Base-by-base conservation (phyloP, 1,140 invertebrate genomes). In the Portunus trituberculatus region DNA sequence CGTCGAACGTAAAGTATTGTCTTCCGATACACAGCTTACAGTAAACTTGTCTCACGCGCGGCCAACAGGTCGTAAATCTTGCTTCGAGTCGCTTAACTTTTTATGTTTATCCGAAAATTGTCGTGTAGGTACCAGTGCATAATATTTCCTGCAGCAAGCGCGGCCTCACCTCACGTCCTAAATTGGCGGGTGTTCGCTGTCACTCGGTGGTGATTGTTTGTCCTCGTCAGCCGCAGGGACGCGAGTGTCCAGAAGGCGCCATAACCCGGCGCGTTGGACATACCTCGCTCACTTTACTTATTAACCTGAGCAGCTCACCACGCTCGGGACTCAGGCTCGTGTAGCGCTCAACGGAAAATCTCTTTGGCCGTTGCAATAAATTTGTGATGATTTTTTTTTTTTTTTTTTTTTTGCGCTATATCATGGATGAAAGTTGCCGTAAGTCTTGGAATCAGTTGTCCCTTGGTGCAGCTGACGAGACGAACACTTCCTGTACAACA, bases 161-260 rank as follows among this genome's bases (percentile, higher is more conserved):
- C 67, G 67, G 67, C 67, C 67, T 76, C 67, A 20, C 67, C 67
- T 76, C 67, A 20, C n/a, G 20, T 25, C 67, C 67, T 76, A 76
- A 91, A 91, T 91, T 91, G 89, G 89, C 32, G 46, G 89, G 45
- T 91, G 89, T 91, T 91, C 25, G 89, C 32, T 91, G 89, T 91
- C 89, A 46, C 89, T 91, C 89, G 45, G 3, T n/a, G 45, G 45
- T 28, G 89, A 46, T 91, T 91, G 52, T 91, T 52, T 91, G 89
- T 91, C 89, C 89, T 48, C 28, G 89, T 48, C 89, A 48, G 28
- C 89, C 87, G 39, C 39, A 25, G 45, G 12, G 29, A 91, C 89
- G 29, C 89, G 45, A 28, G n/a, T 46, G 67, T 76, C 67, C 67
- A n/a, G 20, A 20, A 76, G 67, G 67, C 25, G 67, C 67, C 67